phyloP scores from a whole-genome alignment of 1,140 invertebrate genomes.

The Camponotus vicinus region DNA sequence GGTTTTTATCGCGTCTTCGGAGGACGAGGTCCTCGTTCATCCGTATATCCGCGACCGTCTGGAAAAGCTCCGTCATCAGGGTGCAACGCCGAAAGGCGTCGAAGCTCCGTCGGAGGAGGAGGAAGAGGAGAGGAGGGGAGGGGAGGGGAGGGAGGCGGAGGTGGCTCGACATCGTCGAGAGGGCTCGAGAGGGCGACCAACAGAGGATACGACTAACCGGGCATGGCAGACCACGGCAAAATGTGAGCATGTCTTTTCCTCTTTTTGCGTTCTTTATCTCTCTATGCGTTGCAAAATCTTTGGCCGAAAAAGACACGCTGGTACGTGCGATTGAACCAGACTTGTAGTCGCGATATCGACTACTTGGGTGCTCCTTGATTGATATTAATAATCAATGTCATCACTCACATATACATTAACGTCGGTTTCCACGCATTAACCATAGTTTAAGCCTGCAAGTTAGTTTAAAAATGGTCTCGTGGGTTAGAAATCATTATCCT shows the following conservation, averaged over 20 bases:
- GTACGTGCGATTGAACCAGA: not conserved
- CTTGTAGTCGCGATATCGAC: not conserved
- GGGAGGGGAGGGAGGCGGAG: not conserved
- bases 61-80: not conserved
- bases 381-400: slow-evolving; percentile 1
- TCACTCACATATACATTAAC: no score
- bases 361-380: not conserved
- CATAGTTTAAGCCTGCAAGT: not conserved
- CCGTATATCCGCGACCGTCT: not conserved
- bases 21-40: slow-evolving; percentile 13
- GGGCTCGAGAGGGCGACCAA: slow-evolving; percentile 54
- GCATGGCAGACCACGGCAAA: slow-evolving; percentile 71
- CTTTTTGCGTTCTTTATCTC: not conserved
- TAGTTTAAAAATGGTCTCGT: slow-evolving; percentile 2
- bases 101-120: slow-evolving; percentile 9
- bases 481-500: not conserved
- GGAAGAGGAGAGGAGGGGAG: not conserved
- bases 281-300: not conserved
- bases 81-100: slow-evolving; percentile 2
- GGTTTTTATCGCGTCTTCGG: slow-evolving; percentile 27
- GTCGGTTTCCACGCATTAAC: not conserved
- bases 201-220: slow-evolving; percentile 39
- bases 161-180: slow-evolving; percentile 17
- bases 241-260: slow-evolving; percentile 64
- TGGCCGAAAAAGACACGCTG: no score